These are phyloP conservation scores for Tenodera sinensis DNA, from an alignment of 2,888 invertebrate species.

Conservation along the genomic window DNA sequence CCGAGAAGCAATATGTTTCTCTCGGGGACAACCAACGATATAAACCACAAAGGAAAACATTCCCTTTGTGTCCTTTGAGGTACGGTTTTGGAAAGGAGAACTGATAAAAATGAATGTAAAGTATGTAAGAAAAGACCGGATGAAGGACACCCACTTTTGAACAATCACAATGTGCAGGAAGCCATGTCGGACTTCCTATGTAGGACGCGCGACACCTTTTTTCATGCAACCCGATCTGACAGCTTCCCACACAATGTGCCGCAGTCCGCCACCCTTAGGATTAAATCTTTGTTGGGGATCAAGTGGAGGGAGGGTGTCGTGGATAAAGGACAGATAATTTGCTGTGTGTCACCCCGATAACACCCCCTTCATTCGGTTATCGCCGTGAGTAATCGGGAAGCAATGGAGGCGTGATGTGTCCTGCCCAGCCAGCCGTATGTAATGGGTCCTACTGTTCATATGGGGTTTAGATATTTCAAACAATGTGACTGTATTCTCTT, in stretches of 20 bases:
- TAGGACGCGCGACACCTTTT: not conserved
- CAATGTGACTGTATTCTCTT: no score
- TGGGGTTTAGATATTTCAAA: no score
- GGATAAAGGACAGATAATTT: not conserved
- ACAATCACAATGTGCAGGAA: not conserved
- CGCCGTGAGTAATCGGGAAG: not conserved
- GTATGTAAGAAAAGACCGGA: not conserved
- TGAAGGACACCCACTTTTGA: not conserved
- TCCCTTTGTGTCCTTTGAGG: not conserved
- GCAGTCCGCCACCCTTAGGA: not conserved
- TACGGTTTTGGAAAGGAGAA: not conserved
- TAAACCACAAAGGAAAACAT: not conserved
- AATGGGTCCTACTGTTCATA: no score
- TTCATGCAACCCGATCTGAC: not conserved
- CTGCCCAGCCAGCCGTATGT: no score
- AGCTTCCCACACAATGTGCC: not conserved
- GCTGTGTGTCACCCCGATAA: not conserved
- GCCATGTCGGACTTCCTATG: not conserved
- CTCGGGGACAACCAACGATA: no score
- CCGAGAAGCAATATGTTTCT: no score
- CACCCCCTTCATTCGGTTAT: not conserved
- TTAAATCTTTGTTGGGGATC: not conserved
- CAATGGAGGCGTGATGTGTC: not conserved
- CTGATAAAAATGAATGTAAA: not conserved
- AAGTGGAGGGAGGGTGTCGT: not conserved